Base-by-base conservation (phyloP, 2,888 invertebrate genomes). In the Lottia scabra region DNA sequence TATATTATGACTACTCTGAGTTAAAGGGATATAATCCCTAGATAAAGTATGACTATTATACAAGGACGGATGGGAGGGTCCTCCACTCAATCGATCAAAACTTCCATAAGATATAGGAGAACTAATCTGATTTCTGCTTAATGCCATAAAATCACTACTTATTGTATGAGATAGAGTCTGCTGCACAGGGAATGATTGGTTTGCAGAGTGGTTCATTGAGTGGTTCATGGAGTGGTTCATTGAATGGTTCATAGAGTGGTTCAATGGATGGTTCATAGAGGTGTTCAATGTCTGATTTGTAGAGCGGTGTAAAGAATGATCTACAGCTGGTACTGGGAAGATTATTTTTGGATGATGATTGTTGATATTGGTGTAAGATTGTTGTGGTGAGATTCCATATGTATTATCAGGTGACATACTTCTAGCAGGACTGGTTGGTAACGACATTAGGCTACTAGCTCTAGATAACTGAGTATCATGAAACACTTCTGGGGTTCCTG, bases 341-440 rank as follows among this genome's bases (percentile, higher is more conserved):
- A 56, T 56, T 56, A 56, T 56, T 56, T 56, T 56, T 3, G 56
- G 56, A 19, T 56, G 56, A 56, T 56, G 56, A 56, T 56, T 56
- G 23, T 56, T 23, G 12, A 56, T 56, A 56, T 56, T 56, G 15
- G 56, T 15, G 15, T 56, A 56, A 23, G 56, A 56, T 56, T 8
- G 56, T 56, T 56, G 56, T 23, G 56, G 56, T 56, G 56, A 56
- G 23, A 56, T 19, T 23, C 12, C 56, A 56, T 56, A 56, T 23
- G 23, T 23, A 23, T 56, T 56, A 23, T 56, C 56, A 12, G 56
- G 56, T 23, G 56, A 56, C 23, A 56, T 12, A 23, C 56, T 56
- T 56, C 56, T 19, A 56, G 56, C 23, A 23, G 56, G 56, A 56
- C 56, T 56, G 23, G 56, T 56, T 56, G 56, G 56, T 23, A 56